Evolutionary conservation across 2,113 vertebrate species (phyloP), one percentile per base, ranked within the genome.

Genomic region (Engystomops pustulosus): DNA sequence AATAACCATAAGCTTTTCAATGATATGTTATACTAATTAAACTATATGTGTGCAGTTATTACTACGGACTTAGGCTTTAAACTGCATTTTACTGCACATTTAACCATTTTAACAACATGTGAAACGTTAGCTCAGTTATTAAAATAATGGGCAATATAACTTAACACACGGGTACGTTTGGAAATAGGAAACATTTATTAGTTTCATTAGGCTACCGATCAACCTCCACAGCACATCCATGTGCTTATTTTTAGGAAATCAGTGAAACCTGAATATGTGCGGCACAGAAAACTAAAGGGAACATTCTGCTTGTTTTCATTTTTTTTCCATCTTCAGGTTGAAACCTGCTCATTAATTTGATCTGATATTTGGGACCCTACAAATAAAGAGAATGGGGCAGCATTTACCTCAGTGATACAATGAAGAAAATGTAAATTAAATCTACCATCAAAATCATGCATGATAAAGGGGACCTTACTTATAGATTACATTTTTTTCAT

Each of bases 11-110:
- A 12, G 12, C 14, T 17, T 27, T 15, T 62, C 58, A 14, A 17
- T 62, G 58, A 62, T 62, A 62, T 62, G 25, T 62, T 30, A 62
- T 62, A 30, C 58, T 62, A 62, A 62, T 62, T 62, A 62, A 62
- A 62, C 27, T 62, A 27, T 65, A 65, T 34, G 30, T 67, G 18
- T 4, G 62, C 0, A 67, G 62, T 67, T 67, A 67, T 15, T 20
- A 15, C 62, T 3, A 15, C 2, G 2, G 30, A 67, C 1, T 67
- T 34, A 17, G 62, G 30, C 17, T 67, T 34, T 20, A 67, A 67
- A 67, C 30, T 8, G 17, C 17, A 34, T 67, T 67, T 67, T 67
- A 34, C 32, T 34, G 62, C 32, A 18, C 30, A 4, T 67, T 67
- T 67, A 34, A 67, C 32, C 30, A 67, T 67, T 67, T 67, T 34